Evolutionary conservation across 2,888 invertebrate species (phyloP), one percentile per base, ranked within the genome.

Genomic region (Adineta ricciae): DNA sequence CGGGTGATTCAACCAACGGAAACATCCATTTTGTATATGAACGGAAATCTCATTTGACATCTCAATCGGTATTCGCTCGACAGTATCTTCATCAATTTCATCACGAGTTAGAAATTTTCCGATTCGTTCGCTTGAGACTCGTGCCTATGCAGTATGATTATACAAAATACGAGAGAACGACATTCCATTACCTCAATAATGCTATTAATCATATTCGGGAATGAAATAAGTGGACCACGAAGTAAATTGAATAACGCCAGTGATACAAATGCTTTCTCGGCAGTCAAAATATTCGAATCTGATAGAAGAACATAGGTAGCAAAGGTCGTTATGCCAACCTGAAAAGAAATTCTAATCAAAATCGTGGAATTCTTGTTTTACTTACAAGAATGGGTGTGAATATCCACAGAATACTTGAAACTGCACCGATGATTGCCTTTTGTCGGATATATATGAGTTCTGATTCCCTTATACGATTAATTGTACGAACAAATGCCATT

Each of bases 241-340:
- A 96, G 93, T 88, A 94, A 93, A 91, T 94, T 94, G 92, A 96
- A 96, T 88, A 96, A 92, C 56, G 95, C 93, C 89, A 96, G 92
- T 87, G 95, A 94, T 85, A 96, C 96, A 91, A 96, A 96, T 86
- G 94, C 94, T 90, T 93, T 94, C 90, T 93, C 92, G 38, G 95
- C 93, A 88, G 94, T 94, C 90, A 96, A 92, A 87, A 94, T 90
- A 91, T 96, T 93, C 88, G 93, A 92, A 46, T 88, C 88, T 73
- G 90, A 89, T 16, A 89, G 91, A 88, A 94, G 91, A 88, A 95
- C 93, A 92, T 93, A 96, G 86, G 94, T 94, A 89, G 94, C 93
- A 92, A 96, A 96, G 87, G 95, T 95, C 87, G 94, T 92, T 90
- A 96, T 92, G 87, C 94, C 94, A 88, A 96, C 95, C 91, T 91